These are phyloP conservation scores for Petrocephalus sullivani DNA, from an alignment of 2,797 vertebrate species.

Conservation along the genomic window DNA sequence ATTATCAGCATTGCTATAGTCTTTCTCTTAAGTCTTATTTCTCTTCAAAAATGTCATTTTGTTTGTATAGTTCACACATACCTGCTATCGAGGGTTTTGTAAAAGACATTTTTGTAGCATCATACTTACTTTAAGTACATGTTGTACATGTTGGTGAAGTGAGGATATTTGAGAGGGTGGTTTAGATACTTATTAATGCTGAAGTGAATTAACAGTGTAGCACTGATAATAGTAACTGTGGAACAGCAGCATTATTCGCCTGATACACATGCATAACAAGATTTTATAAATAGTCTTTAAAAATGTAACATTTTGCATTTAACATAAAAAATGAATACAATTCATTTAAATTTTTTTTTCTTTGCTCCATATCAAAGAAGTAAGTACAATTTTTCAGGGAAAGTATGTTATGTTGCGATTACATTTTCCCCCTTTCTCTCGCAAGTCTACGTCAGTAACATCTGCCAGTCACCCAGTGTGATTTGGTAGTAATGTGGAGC, in stretches of 20 bases:
- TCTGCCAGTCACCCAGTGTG: not conserved
- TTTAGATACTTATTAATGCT: constrained; percentile 46
- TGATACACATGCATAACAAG: not conserved
- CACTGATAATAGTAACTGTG: constrained; percentile 49
- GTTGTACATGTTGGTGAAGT: constrained; percentile 27
- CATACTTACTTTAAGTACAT: constrained; percentile 25
- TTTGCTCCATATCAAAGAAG: not conserved
- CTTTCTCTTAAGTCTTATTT: too few relatives aligned
- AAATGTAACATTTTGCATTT: not conserved
- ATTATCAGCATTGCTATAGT: not conserved
- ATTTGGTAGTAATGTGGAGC: not conserved
- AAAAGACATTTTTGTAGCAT: not conserved
- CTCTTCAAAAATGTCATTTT: too few relatives aligned
- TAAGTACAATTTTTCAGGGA: not conserved
- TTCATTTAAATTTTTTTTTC: not conserved
- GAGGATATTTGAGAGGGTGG: constrained; percentile 20
- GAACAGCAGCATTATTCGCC: constrained; percentile 41
- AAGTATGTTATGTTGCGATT: not conserved
- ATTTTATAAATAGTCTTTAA: not conserved
- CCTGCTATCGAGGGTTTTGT: not conserved
- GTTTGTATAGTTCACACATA: too few relatives aligned
- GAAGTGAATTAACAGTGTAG: constrained; percentile 63
- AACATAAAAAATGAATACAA: not conserved
- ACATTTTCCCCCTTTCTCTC: constrained; percentile 6
- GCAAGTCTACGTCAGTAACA: not conserved